phyloP scores from a whole-genome alignment of 1,140 invertebrate species.

The Tyrophagus putrescentiae region DNA sequence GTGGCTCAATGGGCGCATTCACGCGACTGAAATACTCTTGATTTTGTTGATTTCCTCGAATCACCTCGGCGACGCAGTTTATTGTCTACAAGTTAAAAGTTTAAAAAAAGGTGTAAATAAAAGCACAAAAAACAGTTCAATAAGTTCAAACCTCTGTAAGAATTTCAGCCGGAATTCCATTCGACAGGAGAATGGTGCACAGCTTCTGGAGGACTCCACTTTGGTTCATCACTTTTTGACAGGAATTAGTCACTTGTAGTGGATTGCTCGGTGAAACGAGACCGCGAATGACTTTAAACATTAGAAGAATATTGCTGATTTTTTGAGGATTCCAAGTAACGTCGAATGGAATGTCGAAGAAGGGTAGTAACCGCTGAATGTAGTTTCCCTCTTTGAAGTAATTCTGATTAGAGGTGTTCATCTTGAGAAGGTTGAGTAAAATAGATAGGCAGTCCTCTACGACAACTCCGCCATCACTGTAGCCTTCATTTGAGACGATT shows the following conservation, averaged over 20 bases:
- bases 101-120: background rate
- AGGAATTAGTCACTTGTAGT: conserved; percentile 54
- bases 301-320: conserved; percentile 62
- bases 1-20: conserved; percentile 78
- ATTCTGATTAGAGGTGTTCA: conserved; percentile 94
- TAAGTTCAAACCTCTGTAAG: conserved; percentile 52
- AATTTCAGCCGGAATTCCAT: conserved; percentile 88
- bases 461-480: conserved; percentile 86
- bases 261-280: conserved; percentile 77
- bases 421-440: conserved; percentile 80
- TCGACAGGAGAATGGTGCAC: conserved; percentile 83
- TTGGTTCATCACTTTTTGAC: conserved; percentile 72
- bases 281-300: conserved; percentile 54
- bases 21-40: conserved; percentile 82
- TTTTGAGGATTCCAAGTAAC: conserved; percentile 81
- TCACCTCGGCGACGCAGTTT: conserved; percentile 82
- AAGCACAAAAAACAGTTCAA: background rate
- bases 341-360: conserved; percentile 67
- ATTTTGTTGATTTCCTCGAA: conserved; percentile 72
- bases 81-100: conserved; percentile 51
- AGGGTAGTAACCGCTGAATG: conserved; percentile 65
- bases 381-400: conserved; percentile 94
- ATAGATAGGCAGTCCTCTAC: conserved; percentile 95
- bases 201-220: conserved; percentile 51
- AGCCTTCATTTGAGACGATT: conserved; percentile 80